Base-by-base conservation (phyloP, 2,797 vertebrate genomes). In the Onychomys torridus region DNA sequence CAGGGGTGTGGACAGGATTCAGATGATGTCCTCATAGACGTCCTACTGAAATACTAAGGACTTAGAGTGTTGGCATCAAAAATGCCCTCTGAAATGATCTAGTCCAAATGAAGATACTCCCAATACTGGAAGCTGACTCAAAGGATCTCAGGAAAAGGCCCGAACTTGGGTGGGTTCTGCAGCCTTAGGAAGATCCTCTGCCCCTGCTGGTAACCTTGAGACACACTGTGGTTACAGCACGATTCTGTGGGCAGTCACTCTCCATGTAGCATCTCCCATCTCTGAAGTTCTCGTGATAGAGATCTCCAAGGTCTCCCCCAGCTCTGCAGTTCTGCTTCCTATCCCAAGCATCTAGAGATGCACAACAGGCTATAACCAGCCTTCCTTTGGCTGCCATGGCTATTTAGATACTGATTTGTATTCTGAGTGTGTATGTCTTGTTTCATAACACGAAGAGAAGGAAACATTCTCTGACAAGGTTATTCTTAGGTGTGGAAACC, bases 401-500 rank as follows among this genome's bases (percentile, higher is more conserved):
- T 82, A 46, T 95, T 95, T 90, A 59, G 84, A 69, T 79, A 29
- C 92, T 97, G 90, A 94, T 95, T 94, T 96, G 86, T 96, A 91
- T 95, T 96, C 88, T 94, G 67, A 95, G 89, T 94, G 32, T 87
- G 46, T 75, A 77, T 94, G 52, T 94, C 63, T 97, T 67, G 90
- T 97, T 98, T 97, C 57, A 82, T 92, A 96, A 91, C 61, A 71
- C 63, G 71, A 95, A 97, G 91, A 95, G 96, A 88, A 57, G 75
- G 77, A 93, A 94, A 88, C 82, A 78, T 67, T 92, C 92, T 88
- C 89, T 93, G 76, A 94, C 67, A 94, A 93, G 79, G 88, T 90
- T 97, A 91, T 97, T 97, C 92, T 96, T 96, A 94, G 90, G 81
- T 94, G 52, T 91, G 55, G 90, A 96, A 96, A 87, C 85, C 85